Base-by-base conservation (phyloP, 1,140 invertebrate genomes). In the Scaptomyza graminum region DNA sequence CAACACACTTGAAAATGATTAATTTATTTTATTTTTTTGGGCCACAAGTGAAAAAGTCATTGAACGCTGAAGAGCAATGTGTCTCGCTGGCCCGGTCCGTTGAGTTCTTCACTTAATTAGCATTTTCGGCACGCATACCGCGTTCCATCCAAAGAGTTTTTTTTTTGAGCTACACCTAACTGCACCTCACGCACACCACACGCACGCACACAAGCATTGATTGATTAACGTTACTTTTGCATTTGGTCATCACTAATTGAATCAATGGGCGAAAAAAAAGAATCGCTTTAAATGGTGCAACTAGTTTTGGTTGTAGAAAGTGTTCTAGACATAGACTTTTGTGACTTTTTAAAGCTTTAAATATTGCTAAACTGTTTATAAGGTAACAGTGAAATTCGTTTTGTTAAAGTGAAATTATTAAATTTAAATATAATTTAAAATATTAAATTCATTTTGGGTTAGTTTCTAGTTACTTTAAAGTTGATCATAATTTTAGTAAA, bases 221-320 rank as follows among this genome's bases (percentile, higher is more conserved):
- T 55, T 51, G 52, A 62, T 62, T 67, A 69, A 61, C 55, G 64
- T 69, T 74, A 64, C 39, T 74, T 74, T 57, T 69, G 18, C 18
- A 51, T 31, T 22, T 52, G 50, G 12, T n/a, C 16, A 44, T 25
- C 56, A 37, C 11, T 12, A 18, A 22, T 44, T 50, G 16, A 34
- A 15, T 37, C 31, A n/a, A 15, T 60, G 56, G 0, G 12, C 44
- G 69, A 22, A 64, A 47, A 41, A 61, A 66, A 67, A 70, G 60
- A 76, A 73, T 62, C 16, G 25, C 47, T 41, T 6, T 31, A 0
- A 5, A 31, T 31, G 16, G 41, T 15, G 1, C 16, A 22, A n/a
- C 59, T 52, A 39, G 15, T 46, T 56, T 57, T 75, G 75, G 75
- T 25, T 47, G 13, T 78, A 78, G 75, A 78, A 76, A 75, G 76